Conservation (phyloP, 2,113 vertebrate species). For the Lasiurus borealis region DNA sequence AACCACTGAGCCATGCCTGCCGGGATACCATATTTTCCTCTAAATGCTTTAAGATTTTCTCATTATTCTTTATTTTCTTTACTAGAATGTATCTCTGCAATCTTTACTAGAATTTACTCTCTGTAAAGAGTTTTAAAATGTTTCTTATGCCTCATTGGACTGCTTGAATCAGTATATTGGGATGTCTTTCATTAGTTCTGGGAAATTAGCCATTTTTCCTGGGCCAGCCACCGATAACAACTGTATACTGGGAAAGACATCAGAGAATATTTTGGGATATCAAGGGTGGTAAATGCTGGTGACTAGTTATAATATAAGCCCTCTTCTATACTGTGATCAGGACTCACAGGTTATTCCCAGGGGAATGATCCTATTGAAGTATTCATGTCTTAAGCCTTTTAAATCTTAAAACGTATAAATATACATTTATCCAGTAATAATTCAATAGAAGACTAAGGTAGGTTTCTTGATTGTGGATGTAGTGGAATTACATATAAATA, state of each 20-base stretch:
- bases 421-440: not conserved
- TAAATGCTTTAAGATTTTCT: not conserved
- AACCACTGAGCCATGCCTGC: too few species aligned
- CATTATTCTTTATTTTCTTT: not conserved
- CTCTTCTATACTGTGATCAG: not conserved
- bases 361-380: not conserved
- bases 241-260: not conserved
- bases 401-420: not conserved
- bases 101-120: not conserved
- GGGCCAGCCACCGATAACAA: not conserved
- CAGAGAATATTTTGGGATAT: not conserved
- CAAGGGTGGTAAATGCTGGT: not conserved
- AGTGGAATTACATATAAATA: not conserved
- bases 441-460: not conserved
- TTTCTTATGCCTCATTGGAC: not conserved
- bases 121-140: not conserved
- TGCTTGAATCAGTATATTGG: not conserved
- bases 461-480: not conserved
- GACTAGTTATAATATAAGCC: not conserved
- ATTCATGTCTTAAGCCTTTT: not conserved
- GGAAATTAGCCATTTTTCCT: not conserved
- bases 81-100: not conserved
- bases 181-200: not conserved
- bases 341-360: not conserved
- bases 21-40: not conserved